These are phyloP conservation scores for Sebastolobus alascanus DNA, from an alignment of 2,797 vertebrate genomes.

Conservation along the genomic window DNA sequence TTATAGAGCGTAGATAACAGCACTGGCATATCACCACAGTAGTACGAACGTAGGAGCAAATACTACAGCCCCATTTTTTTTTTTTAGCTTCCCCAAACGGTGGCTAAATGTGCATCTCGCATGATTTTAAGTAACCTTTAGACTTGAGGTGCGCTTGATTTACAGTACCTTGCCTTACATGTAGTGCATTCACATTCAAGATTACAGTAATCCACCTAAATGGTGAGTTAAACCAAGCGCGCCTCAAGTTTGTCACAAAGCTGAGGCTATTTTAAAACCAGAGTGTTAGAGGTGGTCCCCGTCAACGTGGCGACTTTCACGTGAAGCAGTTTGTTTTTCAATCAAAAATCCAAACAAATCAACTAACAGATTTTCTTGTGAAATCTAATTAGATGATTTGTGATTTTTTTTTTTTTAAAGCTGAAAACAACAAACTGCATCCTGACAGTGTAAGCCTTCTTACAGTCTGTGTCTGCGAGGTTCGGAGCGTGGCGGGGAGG, in stretches of 20 bases:
- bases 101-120: conserved; percentile 17
- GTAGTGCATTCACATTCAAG: conserved; percentile 40
- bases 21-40: conserved; percentile 37
- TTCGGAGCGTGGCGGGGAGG: conserved; percentile 80
- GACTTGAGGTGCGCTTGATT: conserved; percentile 35
- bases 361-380: conserved; percentile 2
- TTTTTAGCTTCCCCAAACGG: conserved; percentile 6
- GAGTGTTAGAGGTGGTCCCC: background rate
- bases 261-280: conserved; percentile 22
- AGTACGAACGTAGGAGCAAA: conserved; percentile 28
- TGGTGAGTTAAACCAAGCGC: conserved; percentile 33
- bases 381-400: conserved; percentile 25
- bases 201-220: conserved; percentile 15
- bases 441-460: conserved; percentile 17
- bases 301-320: background rate
- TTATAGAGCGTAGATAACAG: conserved; percentile 21
- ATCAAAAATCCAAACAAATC: conserved; percentile 13
- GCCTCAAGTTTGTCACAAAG: conserved; percentile 23
- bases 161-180: conserved; percentile 38
- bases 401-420: conserved; percentile 1
- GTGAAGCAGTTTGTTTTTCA: conserved; percentile 30
- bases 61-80: conserved; percentile 6
- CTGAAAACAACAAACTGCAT: conserved; percentile 27
- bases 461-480: conserved; percentile 80
- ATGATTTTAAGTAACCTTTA: conserved; percentile 1